Evolutionary conservation across 2,888 invertebrate genomes (phyloP), one percentile per base, ranked within the genome.

Genomic region (Drosophila mayaguana): DNA sequence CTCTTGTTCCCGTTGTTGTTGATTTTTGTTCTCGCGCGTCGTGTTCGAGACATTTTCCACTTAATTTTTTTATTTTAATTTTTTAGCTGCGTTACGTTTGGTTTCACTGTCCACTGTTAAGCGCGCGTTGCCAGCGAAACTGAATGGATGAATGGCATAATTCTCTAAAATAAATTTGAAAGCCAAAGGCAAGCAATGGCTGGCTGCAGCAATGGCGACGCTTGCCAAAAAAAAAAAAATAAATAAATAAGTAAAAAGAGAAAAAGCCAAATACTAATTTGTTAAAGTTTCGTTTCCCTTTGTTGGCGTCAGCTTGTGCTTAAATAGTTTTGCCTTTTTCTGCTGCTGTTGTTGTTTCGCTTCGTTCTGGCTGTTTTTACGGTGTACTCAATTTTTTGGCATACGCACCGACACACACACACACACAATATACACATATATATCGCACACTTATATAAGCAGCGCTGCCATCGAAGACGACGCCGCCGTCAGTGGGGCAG

Each of bases 131-230:
- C 65, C 71, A 71, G 73, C 55, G 18, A 71, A 72, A 80, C 62
- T 74, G 68, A 89, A 75, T 72, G 76, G 75, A 88, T 90, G 87
- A 86, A 88, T 87, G 87, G 91, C 88, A 88, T 88, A 88, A 88
- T 90, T 78, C 89, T 90, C 78, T 90, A 90, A 88, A 90, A 90
- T 88, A 88, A 90, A 90, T 90, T 90, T 88, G 81, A 75, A 81
- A 90, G 89, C 72, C 57, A 40, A 74, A 61, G 40, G 55, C 73
- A 59, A 56, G 61, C 45, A 50, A 38, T 54, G 64, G 53, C 64
- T 51, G 59, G 50, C 64, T 51, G 59, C 65, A 63, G 54, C 63
- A 54, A 60, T 67, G 66, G 57, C 50, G 60, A 78, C 63, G 84
- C 61, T 85, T 85, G 84, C 90, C 89, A 90, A 90, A 74, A 83